Base-by-base conservation (phyloP, 2,888 invertebrate genomes). In the Synergus itoensis region DNA sequence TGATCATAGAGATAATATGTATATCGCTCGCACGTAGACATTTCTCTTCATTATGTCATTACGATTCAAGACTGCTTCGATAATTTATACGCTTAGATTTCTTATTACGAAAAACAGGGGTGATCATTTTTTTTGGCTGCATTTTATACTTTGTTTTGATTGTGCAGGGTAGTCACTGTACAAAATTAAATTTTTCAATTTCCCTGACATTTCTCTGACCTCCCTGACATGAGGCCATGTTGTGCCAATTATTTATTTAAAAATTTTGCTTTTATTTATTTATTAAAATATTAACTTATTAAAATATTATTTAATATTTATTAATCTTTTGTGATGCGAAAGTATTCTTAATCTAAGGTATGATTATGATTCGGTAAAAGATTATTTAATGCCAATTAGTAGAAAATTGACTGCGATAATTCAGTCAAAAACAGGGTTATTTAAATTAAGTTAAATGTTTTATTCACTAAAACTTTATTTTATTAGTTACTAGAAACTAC, bases 61-160 rank as follows among this genome's bases (percentile, higher is more conserved):
- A 67, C 45, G 21, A 43, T 67, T 45, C 67, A 73, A 73, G 73
- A 73, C 73, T 73, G 73, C 73, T 73, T 73, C 53, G 73, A 36
- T 73, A 53, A 53, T 73, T 73, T 40, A 18, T 53, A 36, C 48
- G 53, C 73, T 73, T 73, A 14, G 36, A 53, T 36, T 48, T 73
- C 36, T 53, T 53, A 73, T 14, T 53, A 12, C 14, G 14, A 73
- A 40, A 36, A 36, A n/a, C n/a, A 53, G 62, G 28, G 28, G 12
- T 62, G 14, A 62, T 4, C 28, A 62, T 62, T 60, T 60, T 45
- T 62, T 62, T 21, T 62, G 4, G 5, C 28, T 62, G 28, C 62
- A 14, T 12, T 1, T 12, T 14, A 12, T 28, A 12, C 28, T 62
- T 28, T 28, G 14, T 62, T 28, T 12, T 12, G 14, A 45, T 45